phyloP scores from a whole-genome alignment of 1,140 invertebrate species.

The Euglossa dilemma region DNA sequence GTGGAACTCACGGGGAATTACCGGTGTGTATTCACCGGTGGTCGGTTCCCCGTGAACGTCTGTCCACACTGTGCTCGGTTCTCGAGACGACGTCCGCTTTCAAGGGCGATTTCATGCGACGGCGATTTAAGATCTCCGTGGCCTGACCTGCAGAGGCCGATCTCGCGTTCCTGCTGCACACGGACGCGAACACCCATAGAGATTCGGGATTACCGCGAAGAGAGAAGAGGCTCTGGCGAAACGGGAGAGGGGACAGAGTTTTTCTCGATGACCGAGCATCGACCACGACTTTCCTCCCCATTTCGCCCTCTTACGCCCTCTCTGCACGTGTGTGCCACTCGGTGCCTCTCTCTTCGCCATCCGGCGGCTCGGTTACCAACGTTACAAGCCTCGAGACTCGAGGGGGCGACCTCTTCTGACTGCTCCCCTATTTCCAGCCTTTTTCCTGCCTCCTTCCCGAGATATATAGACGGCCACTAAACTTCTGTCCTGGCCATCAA shows the following conservation, averaged over 20 bases:
- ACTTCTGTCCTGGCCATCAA: constrained; percentile 74
- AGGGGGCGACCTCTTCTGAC: constrained; percentile 40
- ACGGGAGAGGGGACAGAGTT: not conserved
- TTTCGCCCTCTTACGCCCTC: not conserved
- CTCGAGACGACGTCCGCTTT: constrained; percentile 41
- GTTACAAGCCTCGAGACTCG: constrained; percentile 62
- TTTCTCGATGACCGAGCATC: constrained; percentile 42
- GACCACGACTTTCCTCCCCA: constrained; percentile 8
- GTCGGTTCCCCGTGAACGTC: constrained; percentile 4
- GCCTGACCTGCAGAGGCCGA: constrained; percentile 1
- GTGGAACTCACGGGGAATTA: constrained; percentile 1
- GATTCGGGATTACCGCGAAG: constrained; percentile 41
- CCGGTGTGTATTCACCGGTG: constrained; percentile 36
- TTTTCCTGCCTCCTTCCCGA: constrained; percentile 54
- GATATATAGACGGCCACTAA: constrained; percentile 72
- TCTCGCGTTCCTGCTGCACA: constrained; percentile 30
- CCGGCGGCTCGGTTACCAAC: constrained; percentile 58
- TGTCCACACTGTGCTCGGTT: constrained; percentile 30
- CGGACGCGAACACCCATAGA: constrained; percentile 42
- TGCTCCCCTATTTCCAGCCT: constrained; percentile 34
- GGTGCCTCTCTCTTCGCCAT: not conserved
- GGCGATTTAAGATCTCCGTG: constrained; percentile 37
- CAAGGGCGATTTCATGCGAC: constrained; percentile 47
- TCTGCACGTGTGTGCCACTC: not conserved
- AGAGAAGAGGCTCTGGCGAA: not conserved